Base-by-base conservation (phyloP, 2,888 invertebrate species). In the Archaeoteleia sp. region DNA sequence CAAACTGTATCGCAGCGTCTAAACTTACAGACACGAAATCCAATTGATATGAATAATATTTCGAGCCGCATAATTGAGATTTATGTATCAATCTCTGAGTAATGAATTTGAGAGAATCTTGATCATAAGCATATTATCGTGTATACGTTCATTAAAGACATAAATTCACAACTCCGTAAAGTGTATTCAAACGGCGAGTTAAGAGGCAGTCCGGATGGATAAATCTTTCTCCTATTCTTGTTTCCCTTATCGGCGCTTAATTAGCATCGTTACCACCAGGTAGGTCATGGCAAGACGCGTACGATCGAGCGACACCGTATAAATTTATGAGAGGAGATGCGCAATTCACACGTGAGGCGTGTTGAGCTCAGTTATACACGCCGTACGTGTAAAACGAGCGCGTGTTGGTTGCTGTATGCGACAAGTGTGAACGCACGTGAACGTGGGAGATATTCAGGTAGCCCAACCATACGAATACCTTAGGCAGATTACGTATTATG, bases 401-500 rank as follows among this genome's bases (percentile, higher is more conserved):
- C 32, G 12, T 29, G 45, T 14, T 7, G n/a, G n/a, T 13, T 20
- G 20, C 12, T 27, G 20, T 17, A 15, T 17, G 30, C 29, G 45
- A 45, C 45, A 45, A 45, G 45, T 29, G 45, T 30, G 29, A 45
- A 30, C 62, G 70, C 68, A 74, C 66, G 60, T 37, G 71, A 79
- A 78, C 81, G 79, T 78, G 80, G 77, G 78, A 81, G 81, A 80
- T 73, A 70, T 71, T 78, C 77, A 72, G 73, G 73, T 72, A 72
- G 74, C 75, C 69, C 72, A 73, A 58, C 62, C 51, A 54, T 71
- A 74, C 76, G 79, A 81, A 81, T 80, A 78, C 78, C 75, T 78
- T 75, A 76, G 74, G 77, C 78, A 79, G 79, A 81, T 83, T 82
- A 79, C 77, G 79, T 79, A 82, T 82, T 82, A 82, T 79, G 82